Percentiles rank a stretch among this genome's conserved stretches.
Evolutionary conservation across 2,113 vertebrate genomes (phyloP).

Genomic region (Stictonetta naevosa): DNA sequence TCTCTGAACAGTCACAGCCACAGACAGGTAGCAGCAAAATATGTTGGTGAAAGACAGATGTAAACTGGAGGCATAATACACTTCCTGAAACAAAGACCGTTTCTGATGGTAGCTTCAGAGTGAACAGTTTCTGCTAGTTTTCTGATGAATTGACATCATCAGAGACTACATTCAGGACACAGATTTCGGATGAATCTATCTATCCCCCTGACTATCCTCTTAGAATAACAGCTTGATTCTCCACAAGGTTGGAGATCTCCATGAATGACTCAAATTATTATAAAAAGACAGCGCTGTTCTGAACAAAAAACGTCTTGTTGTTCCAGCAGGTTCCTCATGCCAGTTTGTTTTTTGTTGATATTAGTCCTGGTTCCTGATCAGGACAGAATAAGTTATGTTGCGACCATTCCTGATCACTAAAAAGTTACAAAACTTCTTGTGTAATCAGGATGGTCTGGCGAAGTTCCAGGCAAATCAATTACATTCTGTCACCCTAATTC

Average conservation of each 20-base stretch:
- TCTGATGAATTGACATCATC: not conserved
- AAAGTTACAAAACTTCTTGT: conserved; percentile 2
- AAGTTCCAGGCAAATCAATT: conserved; percentile 21
- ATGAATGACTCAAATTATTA: not conserved
- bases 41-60: not conserved
- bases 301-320: not conserved
- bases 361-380: not conserved
- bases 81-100: not conserved
- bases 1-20: not conserved
- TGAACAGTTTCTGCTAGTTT: not conserved
- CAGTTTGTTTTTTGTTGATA: not conserved
- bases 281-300: not conserved
- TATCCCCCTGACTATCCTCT: not conserved
- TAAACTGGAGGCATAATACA: not conserved
- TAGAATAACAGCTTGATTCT: not conserved
- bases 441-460: not conserved
- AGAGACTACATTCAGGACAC: not conserved
- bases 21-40: not conserved
- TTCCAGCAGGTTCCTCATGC: not conserved
- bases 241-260: not conserved
- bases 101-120: not conserved
- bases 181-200: not conserved
- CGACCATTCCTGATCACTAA: not conserved
- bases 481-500: conserved; percentile 7
- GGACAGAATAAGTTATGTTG: not conserved